These are phyloP conservation scores for Margaritifera margaritifera DNA, from an alignment of 2,888 invertebrate genomes.

Conservation along the genomic window DNA sequence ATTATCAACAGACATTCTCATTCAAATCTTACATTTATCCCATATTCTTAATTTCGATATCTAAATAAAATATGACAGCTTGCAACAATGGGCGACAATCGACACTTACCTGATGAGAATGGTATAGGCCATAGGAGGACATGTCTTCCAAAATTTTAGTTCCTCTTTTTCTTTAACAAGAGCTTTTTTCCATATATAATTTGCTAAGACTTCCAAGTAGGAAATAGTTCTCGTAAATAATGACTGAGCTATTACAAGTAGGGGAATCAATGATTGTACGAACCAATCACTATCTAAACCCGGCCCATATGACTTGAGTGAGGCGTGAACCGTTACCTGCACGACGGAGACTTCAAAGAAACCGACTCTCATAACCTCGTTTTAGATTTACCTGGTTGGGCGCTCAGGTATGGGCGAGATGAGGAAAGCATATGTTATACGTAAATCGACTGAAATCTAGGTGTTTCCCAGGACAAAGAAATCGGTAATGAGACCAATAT, in stretches of 20 bases:
- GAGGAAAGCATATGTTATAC: too few species aligned
- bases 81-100: too few species aligned
- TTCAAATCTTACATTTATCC: too few species aligned
- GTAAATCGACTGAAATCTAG: too few species aligned
- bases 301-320: slow-evolving; percentile 1
- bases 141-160: slow-evolving; percentile 4
- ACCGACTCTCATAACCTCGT: slow-evolving; percentile 10
- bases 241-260: slow-evolving; percentile 19
- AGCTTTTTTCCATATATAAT: slow-evolving; percentile 11
- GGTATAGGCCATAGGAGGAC: slow-evolving; percentile 37
- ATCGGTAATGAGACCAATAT: too few species aligned
- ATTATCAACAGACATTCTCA: too few species aligned
- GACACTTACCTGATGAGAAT: slow-evolving; percentile 27
- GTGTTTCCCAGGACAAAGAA: too few species aligned
- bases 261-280: slow-evolving; percentile 6
- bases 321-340: slow-evolving; percentile 10
- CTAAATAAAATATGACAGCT: too few species aligned
- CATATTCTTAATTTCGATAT: too few species aligned
- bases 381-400: slow-evolving; percentile 2
- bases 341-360: slow-evolving; percentile 16
- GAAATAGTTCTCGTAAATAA: slow-evolving; percentile 22
- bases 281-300: slow-evolving; percentile 12
- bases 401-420: slow-evolving; percentile 1
- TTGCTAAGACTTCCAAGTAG: not conserved
- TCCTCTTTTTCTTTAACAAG: not conserved